These are phyloP conservation scores for Coreoperca whiteheadi DNA, from an alignment of 2,113 vertebrate genomes.

Conservation along the genomic window DNA sequence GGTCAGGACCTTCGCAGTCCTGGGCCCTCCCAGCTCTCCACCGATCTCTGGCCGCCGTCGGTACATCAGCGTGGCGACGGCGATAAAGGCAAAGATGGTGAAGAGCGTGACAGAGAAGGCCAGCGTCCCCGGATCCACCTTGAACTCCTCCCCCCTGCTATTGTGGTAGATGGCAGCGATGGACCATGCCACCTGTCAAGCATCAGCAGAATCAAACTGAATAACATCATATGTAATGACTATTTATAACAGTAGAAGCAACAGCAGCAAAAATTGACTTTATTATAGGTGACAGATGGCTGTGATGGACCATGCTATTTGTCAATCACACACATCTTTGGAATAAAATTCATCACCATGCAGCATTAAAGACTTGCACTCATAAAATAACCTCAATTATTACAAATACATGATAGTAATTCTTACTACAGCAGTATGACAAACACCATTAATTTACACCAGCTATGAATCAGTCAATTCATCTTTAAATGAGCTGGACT, in stretches of 20 bases:
- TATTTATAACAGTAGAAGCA: background rate
- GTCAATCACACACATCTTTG: background rate
- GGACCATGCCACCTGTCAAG: conserved; percentile 91
- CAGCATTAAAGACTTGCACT: background rate
- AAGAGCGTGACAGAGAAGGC: conserved; percentile 99
- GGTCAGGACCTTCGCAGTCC: conserved; percentile 97
- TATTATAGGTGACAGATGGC: background rate
- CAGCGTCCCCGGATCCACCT: conserved; percentile 92
- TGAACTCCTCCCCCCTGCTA: conserved; percentile 88
- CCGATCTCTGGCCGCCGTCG: conserved; percentile 96
- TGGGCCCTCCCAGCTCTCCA: conserved; percentile 97
- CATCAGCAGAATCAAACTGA: conserved; percentile 12
- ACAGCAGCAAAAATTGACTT: background rate
- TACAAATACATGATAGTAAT: background rate
- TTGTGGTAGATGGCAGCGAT: conserved; percentile 98
- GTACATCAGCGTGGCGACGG: conserved; percentile 93
- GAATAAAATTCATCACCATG: background rate
- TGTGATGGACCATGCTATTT: background rate
- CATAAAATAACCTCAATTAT: background rate
- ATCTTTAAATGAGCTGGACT: conserved; percentile 42
- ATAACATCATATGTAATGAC: background rate
- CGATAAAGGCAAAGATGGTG: conserved; percentile 99
- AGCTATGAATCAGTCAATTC: background rate
- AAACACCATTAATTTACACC: background rate
- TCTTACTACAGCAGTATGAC: background rate